A percentile compares a stretch with the other conserved stretches of the same genome.
Conservation (phyloP, 2,113 vertebrate species). For the Spea multiplicata region DNA sequence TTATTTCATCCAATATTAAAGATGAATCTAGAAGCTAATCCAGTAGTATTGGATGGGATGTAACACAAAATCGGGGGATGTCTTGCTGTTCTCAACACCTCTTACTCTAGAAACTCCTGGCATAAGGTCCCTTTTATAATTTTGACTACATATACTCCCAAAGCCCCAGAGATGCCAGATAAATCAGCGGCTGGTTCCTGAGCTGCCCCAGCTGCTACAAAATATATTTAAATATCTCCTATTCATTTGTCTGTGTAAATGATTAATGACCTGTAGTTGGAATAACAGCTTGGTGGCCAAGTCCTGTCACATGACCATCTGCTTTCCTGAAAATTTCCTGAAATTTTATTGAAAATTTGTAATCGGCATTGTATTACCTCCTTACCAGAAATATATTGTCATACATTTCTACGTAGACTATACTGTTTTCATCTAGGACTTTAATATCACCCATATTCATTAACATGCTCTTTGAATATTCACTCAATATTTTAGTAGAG, state of each 20-base stretch:
- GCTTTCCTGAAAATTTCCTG: neutral
- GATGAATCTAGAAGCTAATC: neutral
- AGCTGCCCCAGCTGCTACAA: conserved; percentile 2
- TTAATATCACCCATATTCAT: too few relatives aligned
- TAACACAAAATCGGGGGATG: too few relatives aligned
- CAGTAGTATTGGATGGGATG: neutral
- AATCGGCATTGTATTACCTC: too few relatives aligned
- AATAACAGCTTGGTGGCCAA: neutral
- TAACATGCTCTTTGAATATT: too few relatives aligned
- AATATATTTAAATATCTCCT: neutral
- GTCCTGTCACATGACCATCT: neutral
- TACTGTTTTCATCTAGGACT: too few relatives aligned
- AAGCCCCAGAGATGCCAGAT: neutral
- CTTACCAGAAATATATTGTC: too few relatives aligned
- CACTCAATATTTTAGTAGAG: too few relatives aligned
- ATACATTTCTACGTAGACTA: too few relatives aligned
- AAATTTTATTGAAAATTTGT: too few relatives aligned
- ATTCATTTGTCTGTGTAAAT: neutral
- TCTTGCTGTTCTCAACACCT: neutral
- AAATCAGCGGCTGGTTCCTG: neutral
- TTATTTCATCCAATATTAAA: too few relatives aligned
- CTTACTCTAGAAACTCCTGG: neutral
- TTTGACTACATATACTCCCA: neutral
- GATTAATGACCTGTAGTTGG: neutral
- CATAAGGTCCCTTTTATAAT: neutral